Base-by-base conservation (phyloP, 1,140 invertebrate species). In the Anoplophora glabripennis region DNA sequence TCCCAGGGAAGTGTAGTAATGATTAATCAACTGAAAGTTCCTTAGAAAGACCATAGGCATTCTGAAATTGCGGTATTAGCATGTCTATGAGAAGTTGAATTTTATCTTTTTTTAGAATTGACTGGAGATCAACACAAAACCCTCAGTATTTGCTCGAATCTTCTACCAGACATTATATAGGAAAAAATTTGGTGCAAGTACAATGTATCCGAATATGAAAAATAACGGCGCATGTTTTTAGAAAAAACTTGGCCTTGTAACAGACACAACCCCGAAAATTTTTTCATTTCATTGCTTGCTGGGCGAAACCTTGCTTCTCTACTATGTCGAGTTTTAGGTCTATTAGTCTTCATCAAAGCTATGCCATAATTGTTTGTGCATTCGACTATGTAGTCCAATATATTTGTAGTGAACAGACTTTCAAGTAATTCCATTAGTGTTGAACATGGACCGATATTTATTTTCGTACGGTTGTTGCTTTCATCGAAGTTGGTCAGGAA, bases 31-130 rank as follows among this genome's bases (percentile, higher is more conserved):
- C 1, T 7, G 45, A 47, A 21, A 47, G 21, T 28, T 47, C 45
- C 21, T 18, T 12, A 28, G 17, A 21, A 33, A n/a, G 45, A 47
- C 21, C 21, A n/a, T n/a, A n/a, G n/a, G n/a, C n/a, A 18, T 12
- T 12, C n/a, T 47, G 45, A 21, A 47, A 47, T 33, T 47, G 45
- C 3, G n/a, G 34, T 21, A 47, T 47, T 18, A 47, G 45, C 45
- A 47, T 47, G 15, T 47, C 17, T 9, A 47, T 47, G 15, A 47
- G n/a, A n/a, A n/a, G n/a, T 2, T 42, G 1, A 11, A 42, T 42
- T 42, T 42, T 11, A 42, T 42, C 41, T 5, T 42, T 42, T 17
- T 42, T 42, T 42, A 42, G 41, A 42, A 42, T 42, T 42, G 41
- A 42, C 41, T 9, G 41, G 41, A 42, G 7, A 42, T 15, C 41